Percentiles rank a stretch among this genome's conserved stretches.
Evolutionary conservation across 2,113 vertebrate genomes (phyloP).

Genomic region (Coregonus clupeaformis): DNA sequence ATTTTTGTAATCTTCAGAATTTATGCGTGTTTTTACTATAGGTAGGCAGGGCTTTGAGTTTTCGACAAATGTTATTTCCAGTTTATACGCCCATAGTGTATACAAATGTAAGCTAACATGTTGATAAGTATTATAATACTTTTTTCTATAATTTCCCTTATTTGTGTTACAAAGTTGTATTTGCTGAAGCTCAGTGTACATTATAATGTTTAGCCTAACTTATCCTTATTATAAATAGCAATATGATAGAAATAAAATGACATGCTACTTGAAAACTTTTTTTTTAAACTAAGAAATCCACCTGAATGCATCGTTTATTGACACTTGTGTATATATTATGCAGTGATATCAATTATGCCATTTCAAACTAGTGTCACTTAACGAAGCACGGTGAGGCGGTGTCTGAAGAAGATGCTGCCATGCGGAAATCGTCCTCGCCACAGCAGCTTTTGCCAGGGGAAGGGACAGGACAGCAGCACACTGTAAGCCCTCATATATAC

Average conservation of each 20-base stretch:
- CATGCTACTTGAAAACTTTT: not conserved
- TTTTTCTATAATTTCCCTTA: constrained; percentile 3
- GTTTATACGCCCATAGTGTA: constrained; percentile 19
- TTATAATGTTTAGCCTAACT: constrained; percentile 14
- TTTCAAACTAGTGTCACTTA: constrained; percentile 71
- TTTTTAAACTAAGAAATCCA: not conserved
- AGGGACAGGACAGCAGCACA: constrained; percentile 59
- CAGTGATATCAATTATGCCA: constrained; percentile 51
- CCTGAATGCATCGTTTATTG: constrained; percentile 22
- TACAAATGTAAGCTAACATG: constrained; percentile 5
- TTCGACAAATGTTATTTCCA: constrained; percentile 39
- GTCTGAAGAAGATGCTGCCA: constrained; percentile 63
- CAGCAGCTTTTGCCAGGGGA: constrained; percentile 65
- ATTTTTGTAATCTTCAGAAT: not conserved
- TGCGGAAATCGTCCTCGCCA: constrained; percentile 60
- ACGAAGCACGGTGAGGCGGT: constrained; percentile 64
- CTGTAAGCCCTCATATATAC: constrained; percentile 55
- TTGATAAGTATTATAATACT: constrained; percentile 6
- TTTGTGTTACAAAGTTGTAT: constrained; percentile 18
- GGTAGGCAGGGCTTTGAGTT: constrained; percentile 60
- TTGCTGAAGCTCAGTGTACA: constrained; percentile 13
- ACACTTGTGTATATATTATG: constrained; percentile 40
- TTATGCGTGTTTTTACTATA: constrained; percentile 39
- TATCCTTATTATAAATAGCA: constrained; percentile 4
- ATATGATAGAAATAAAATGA: constrained; percentile 24